phyloP scores from a whole-genome alignment of 1,140 invertebrate species.

The Trissolcus basalis region DNA sequence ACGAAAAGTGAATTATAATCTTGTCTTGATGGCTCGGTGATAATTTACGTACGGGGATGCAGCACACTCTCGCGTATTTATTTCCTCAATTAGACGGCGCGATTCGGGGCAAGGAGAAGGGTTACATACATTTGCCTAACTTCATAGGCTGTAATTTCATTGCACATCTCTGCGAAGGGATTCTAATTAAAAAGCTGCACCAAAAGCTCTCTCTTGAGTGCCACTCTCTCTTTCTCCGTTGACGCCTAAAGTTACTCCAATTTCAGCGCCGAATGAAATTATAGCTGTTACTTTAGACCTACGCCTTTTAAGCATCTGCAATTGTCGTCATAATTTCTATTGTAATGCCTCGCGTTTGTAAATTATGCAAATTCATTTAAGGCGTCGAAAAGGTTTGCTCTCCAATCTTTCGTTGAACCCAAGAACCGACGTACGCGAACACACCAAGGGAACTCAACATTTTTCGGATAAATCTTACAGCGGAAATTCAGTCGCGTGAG shows the following conservation, averaged over 20 bases:
- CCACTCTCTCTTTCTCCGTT: conserved; percentile 31
- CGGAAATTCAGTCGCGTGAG: no score
- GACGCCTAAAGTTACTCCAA: conserved; percentile 51
- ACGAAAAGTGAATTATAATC: not conserved
- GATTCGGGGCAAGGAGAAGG: conserved; percentile 41
- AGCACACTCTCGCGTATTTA: conserved; percentile 40
- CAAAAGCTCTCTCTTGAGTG: conserved; percentile 50
- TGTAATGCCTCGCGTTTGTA: conserved; percentile 27
- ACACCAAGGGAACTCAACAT: no score
- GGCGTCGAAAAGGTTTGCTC: not conserved
- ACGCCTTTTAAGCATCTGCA: conserved; percentile 41
- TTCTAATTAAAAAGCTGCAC: conserved; percentile 64
- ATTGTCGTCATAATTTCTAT: conserved; percentile 48
- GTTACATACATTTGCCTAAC: conserved; percentile 59
- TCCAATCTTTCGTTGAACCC: conserved; percentile 8
- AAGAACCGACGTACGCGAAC: no score
- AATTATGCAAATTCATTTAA: conserved; percentile 42
- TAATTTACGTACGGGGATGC: conserved; percentile 12
- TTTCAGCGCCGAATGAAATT: conserved; percentile 54
- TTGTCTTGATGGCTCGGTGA: not conserved
- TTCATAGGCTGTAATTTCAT: conserved; percentile 62
- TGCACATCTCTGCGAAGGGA: conserved; percentile 52
- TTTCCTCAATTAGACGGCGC: conserved; percentile 43
- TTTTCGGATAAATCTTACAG: no score
- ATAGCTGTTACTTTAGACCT: conserved; percentile 49